Evolutionary conservation across 2,797 vertebrate species (phyloP), one percentile per base, ranked within the genome.

Genomic region (Sebastolobus alascanus): DNA sequence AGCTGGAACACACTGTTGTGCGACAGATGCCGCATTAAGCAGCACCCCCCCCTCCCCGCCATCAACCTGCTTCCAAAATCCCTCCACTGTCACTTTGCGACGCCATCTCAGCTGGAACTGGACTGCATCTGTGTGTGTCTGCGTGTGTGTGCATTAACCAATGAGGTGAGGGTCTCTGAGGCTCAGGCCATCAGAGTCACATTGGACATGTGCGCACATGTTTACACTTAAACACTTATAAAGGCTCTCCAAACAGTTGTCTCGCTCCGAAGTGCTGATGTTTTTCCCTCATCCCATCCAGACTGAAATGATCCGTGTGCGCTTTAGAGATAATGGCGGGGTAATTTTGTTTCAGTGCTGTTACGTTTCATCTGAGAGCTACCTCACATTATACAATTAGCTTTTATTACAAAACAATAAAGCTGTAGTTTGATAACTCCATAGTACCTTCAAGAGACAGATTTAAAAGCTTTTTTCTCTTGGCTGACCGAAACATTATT

Each of bases 21-120:
- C 84, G 89, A 91, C 93, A 94, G 94, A 93, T 94, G 93, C 89
- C 90, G 86, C 92, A 91, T 90, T 90, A 90, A 87, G 85, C 86
- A 73, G 75, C 75, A 6, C 69, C 61, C 38, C 67, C 54, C 76
- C 12, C 11, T 11, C 6, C 61, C 73, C 46, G 56, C 87, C 84
- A 68, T 79, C 87, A 76, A 59, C 73, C 71, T 13, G 80, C 68
- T 72, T 86, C 87, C 84, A 86, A 89, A 88, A 88, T 83, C 86
- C 71, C 78, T 85, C 60, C 68, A 71, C 81, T 87, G 88, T 82
- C 81, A 83, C 77, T 84, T 78, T 27, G 68, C 77, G 58, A 18
- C 25, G 55, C 70, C 77, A 75, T 83, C 82, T 90, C 79, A 68
- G 75, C 65, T 74, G 60, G 83, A 87, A 33, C 67, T 20, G 55